Evolutionary conservation across 2,797 vertebrate species (phyloP).

Genomic region (Amazona finschi): DNA sequence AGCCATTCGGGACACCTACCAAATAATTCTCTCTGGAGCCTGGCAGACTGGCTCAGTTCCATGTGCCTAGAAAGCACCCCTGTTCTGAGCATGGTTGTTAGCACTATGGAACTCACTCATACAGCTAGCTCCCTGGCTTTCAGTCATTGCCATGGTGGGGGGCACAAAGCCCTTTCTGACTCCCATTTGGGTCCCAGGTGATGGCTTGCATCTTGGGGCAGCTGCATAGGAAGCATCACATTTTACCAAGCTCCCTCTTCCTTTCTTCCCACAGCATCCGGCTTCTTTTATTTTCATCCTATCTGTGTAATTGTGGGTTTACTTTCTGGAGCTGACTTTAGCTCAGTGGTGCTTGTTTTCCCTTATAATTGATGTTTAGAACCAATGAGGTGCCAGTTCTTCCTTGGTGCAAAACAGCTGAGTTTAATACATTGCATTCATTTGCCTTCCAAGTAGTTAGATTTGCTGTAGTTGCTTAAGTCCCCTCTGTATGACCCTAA

Average conservation of each 20-base stretch:
- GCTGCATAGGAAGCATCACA: neutral
- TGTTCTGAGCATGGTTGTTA: neutral
- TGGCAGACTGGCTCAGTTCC: neutral
- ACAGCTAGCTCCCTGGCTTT: neutral
- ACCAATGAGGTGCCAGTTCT: neutral
- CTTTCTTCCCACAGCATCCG: neutral
- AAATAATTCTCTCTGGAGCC: neutral
- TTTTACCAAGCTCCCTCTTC: neutral
- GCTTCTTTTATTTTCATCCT: neutral
- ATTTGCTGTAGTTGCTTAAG: constrained; percentile 1
- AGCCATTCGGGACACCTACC: neutral
- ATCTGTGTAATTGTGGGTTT: neutral
- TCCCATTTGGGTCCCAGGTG: neutral
- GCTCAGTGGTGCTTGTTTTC: neutral
- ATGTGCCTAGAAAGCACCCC: neutral
- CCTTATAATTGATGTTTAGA: neutral
- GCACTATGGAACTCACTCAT: neutral
- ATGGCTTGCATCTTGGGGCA: neutral
- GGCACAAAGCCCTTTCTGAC: neutral
- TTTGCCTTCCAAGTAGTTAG: neutral
- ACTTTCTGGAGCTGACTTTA: neutral
- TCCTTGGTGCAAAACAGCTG: neutral
- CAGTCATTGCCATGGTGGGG: neutral
- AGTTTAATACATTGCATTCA: neutral
- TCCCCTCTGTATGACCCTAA: neutral